Percentiles rank a stretch among this genome's conserved stretches.
phyloP scores from a whole-genome alignment of 2,113 vertebrate species.

The Odocoileus hemionus region DNA sequence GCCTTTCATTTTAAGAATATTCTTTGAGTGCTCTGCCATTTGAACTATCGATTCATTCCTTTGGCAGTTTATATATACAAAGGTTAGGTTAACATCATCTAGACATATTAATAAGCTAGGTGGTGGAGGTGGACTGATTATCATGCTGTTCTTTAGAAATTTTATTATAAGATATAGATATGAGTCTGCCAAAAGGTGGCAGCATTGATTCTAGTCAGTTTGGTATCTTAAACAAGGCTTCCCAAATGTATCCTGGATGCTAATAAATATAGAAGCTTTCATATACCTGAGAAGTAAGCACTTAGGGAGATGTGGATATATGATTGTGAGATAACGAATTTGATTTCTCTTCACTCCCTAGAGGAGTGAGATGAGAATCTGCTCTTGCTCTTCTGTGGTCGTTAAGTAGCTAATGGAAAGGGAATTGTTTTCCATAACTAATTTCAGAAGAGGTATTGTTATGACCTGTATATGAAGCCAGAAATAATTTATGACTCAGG shows the following conservation, averaged over 20 bases:
- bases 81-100: background rate
- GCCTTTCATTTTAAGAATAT: background rate
- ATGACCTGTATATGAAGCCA: background rate
- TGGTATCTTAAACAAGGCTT: background rate
- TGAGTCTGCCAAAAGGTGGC: slow-evolving; percentile 73
- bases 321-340: background rate
- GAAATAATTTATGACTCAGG: background rate
- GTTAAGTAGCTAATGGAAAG: background rate
- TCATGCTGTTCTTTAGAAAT: background rate
- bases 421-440: background rate
- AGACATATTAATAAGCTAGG: background rate
- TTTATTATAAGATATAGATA: background rate
- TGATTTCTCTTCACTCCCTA: background rate
- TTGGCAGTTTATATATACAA: background rate
- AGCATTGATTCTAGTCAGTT: background rate
- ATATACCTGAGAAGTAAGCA: background rate
- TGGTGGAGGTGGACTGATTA: background rate
- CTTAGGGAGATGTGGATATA: background rate
- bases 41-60: background rate
- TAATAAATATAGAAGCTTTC: background rate
- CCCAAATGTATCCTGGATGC: rapidly evolving
- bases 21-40: background rate
- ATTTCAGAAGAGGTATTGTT: background rate
- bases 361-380: background rate
- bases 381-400: background rate